Percentiles rank a stretch among this genome's conserved stretches.
These are phyloP conservation scores for Ursus arctos DNA, from an alignment of 2,113 vertebrate genomes.

Conservation along the genomic window DNA sequence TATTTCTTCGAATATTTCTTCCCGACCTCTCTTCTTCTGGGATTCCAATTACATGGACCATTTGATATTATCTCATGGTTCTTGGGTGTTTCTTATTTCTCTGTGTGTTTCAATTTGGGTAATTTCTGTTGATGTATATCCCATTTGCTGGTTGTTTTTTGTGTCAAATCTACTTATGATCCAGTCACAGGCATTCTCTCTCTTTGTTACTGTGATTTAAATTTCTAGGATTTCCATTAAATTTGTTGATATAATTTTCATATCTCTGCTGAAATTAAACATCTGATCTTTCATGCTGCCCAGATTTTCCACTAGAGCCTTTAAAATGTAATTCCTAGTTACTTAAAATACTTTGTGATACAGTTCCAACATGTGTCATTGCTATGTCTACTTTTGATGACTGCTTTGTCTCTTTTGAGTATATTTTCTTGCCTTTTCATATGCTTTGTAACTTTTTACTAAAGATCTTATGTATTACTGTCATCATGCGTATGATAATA, in stretches of 20 bases:
- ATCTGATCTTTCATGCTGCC: not conserved
- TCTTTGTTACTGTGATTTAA: not conserved
- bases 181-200: not conserved
- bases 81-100: not conserved
- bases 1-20: not conserved
- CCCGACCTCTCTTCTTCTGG: not conserved
- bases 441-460: not conserved
- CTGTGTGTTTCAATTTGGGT: not conserved
- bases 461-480: not conserved
- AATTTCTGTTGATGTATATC: not conserved
- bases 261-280: not conserved
- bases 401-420: not conserved
- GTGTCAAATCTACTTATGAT: not conserved
- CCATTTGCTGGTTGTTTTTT: not conserved
- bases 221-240: constrained; percentile 1
- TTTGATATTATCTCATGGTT: not conserved
- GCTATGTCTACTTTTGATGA: not conserved
- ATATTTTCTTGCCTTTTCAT: not conserved
- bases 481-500: not conserved
- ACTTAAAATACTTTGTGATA: not conserved
- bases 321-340: not conserved
- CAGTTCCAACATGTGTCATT: not conserved
- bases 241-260: not conserved
- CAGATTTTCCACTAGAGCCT: not conserved
- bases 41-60: not conserved